A percentile compares a stretch with the other conserved stretches of the same genome.
These are phyloP conservation scores for Corythornis vintsioides DNA, from an alignment of 2,113 vertebrate species.

Conservation along the genomic window DNA sequence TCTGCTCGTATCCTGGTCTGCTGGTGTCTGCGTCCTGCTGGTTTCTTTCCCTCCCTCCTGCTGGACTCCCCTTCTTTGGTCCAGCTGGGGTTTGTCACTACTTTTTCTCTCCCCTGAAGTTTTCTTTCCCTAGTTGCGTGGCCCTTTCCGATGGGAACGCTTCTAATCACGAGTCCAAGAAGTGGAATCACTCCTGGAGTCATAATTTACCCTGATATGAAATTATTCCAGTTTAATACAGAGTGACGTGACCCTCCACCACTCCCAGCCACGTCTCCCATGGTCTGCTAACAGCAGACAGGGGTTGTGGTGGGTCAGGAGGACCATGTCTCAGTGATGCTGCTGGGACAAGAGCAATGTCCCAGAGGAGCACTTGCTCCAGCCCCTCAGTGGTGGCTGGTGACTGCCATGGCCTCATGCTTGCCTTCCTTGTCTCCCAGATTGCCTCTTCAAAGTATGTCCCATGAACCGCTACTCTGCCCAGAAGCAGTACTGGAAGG, in stretches of 20 bases:
- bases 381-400: not conserved
- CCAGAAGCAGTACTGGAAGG: slow-evolving; percentile 99
- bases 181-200: not conserved
- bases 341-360: not conserved
- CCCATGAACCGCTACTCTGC: slow-evolving; percentile 99
- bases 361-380: not conserved
- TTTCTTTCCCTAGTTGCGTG: not conserved
- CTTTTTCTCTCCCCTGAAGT: slow-evolving; percentile 11
- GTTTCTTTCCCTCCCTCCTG: not conserved
- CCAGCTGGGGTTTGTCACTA: slow-evolving; percentile 52
- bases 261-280: not conserved
- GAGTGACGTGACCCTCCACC: not conserved
- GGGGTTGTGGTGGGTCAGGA: not conserved
- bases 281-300: not conserved
- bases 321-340: not conserved
- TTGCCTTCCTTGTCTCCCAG: slow-evolving; percentile 64
- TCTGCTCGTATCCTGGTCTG: rapidly evolving
- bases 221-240: not conserved
- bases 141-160: not conserved
- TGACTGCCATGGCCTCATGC: not conserved
- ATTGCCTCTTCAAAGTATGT: slow-evolving; percentile 96
- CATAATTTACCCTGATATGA: not conserved
- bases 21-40: rapidly evolving
- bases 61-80: not conserved
- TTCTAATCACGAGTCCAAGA: not conserved